phyloP scores from a whole-genome alignment of 2,888 invertebrate genomes.

The Terebella lapidaria region DNA sequence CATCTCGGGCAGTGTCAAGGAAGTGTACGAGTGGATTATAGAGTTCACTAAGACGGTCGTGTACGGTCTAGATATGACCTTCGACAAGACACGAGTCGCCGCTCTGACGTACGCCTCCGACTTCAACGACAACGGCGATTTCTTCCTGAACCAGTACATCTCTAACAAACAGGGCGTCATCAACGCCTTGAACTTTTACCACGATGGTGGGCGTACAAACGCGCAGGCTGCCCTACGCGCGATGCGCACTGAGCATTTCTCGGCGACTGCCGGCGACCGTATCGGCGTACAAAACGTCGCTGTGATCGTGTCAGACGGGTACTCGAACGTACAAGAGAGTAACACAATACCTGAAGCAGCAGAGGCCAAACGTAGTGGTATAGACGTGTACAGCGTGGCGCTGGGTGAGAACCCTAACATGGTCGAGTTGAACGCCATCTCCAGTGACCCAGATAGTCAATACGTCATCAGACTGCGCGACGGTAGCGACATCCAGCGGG shows the following conservation, averaged over 20 bases:
- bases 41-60: conserved; percentile 19
- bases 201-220: conserved; percentile 21
- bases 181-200: conserved; percentile 21
- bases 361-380: conserved; percentile 4
- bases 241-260: conserved; percentile 13
- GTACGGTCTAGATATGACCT: conserved; percentile 21
- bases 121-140: conserved; percentile 21
- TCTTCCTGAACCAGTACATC: conserved; percentile 35
- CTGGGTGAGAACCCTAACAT: conserved; percentile 19
- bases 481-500: conserved; percentile 1
- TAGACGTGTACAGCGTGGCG: conserved; percentile 21
- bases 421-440: conserved; percentile 15
- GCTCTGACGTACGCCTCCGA: conserved; percentile 21
- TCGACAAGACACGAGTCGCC: conserved; percentile 21
- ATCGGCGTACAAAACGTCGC: conserved; percentile 28
- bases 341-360: conserved; percentile 40
- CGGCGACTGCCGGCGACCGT: conserved; percentile 8
- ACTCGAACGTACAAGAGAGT: conserved; percentile 41
- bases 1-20: conserved; percentile 24
- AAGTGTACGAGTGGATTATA: conserved; percentile 18
- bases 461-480: conserved; percentile 14
- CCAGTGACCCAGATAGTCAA: conserved; percentile 11
- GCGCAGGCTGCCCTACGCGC: conserved; percentile 22
- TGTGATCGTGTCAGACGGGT: conserved; percentile 39
- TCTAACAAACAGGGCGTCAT: conserved; percentile 19